Evolutionary conservation across 2,797 vertebrate species (phyloP).

Genomic region (Orestias chungarensis): DNA sequence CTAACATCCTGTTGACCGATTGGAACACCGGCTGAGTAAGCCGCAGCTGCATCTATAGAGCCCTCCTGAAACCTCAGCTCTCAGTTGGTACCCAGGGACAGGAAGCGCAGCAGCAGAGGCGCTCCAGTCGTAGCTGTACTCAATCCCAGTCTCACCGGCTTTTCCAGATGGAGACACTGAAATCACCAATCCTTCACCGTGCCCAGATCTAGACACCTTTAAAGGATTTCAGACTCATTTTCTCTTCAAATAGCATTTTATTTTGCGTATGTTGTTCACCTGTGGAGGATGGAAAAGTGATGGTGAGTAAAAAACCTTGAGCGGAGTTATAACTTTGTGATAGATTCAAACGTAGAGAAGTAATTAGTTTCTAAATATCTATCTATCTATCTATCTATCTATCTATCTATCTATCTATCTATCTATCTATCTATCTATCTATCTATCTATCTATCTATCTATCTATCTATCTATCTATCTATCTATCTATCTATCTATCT

Average conservation of each 20-base stretch:
- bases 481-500: conserved; percentile 9
- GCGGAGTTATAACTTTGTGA: not conserved
- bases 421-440: conserved; percentile 31
- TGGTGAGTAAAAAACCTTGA: conserved; percentile 62
- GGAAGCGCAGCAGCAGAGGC: conserved; percentile 44
- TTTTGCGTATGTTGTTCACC: conserved; percentile 23
- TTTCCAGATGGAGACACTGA: conserved; percentile 32
- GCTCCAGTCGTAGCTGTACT: conserved; percentile 43
- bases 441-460: conserved; percentile 24
- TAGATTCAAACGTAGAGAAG: not conserved
- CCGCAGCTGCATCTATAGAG: not conserved
- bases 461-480: conserved; percentile 23
- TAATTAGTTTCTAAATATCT: not conserved
- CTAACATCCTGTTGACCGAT: conserved; percentile 30
- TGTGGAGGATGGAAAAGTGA: conserved; percentile 61
- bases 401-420: conserved; percentile 22
- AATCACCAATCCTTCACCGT: conserved; percentile 28
- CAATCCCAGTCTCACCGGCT: not conserved
- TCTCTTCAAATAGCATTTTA: not conserved
- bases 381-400: conserved; percentile 24
- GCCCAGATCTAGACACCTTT: conserved; percentile 17
- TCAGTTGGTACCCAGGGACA: conserved; percentile 53
- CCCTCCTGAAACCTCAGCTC: conserved; percentile 29
- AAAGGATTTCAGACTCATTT: conserved; percentile 6
- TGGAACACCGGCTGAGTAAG: conserved; percentile 17